Percentiles rank a stretch among this genome's conserved stretches.
These are phyloP conservation scores for Pachycephus smyrnensis DNA, from an alignment of 2,888 invertebrate genomes.

Conservation along the genomic window DNA sequence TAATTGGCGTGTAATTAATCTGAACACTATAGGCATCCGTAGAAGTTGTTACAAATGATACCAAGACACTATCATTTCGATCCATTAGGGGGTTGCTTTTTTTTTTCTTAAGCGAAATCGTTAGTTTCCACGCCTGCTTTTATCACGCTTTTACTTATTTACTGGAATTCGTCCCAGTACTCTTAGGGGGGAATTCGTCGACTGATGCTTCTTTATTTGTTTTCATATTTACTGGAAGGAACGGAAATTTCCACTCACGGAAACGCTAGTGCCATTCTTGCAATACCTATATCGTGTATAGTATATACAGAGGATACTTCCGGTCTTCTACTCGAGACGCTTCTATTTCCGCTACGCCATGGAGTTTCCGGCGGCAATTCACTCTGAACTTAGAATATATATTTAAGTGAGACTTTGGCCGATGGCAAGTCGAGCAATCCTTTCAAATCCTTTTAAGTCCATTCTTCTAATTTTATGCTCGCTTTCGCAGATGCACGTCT, in stretches of 20 bases:
- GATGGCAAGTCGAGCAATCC: constrained; percentile 40
- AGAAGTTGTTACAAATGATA: constrained; percentile 50
- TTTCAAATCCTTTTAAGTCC: constrained; percentile 58
- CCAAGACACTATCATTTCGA: constrained; percentile 42
- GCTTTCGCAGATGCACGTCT: constrained; percentile 40
- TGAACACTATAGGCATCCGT: constrained; percentile 20
- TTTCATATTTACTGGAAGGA: neutral
- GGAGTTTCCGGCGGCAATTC: constrained; percentile 35
- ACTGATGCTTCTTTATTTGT: neutral
- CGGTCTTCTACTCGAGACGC: neutral
- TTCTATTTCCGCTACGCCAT: neutral
- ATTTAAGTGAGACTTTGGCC: constrained; percentile 29
- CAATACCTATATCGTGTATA: neutral
- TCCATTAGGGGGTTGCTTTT: constrained; percentile 38
- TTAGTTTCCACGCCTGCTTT: constrained; percentile 40
- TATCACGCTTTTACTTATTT: neutral
- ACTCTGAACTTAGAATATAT: constrained; percentile 33
- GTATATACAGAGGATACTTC: neutral
- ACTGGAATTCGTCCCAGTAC: neutral
- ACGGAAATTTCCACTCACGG: neutral
- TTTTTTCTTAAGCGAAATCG: constrained; percentile 38
- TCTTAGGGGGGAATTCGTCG: neutral
- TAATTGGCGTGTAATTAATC: constrained; percentile 60
- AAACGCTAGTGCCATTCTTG: neutral
- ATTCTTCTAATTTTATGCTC: constrained; percentile 60